Evolutionary conservation across 2,888 invertebrate genomes (phyloP).

Genomic region (Campoplex capitator): DNA sequence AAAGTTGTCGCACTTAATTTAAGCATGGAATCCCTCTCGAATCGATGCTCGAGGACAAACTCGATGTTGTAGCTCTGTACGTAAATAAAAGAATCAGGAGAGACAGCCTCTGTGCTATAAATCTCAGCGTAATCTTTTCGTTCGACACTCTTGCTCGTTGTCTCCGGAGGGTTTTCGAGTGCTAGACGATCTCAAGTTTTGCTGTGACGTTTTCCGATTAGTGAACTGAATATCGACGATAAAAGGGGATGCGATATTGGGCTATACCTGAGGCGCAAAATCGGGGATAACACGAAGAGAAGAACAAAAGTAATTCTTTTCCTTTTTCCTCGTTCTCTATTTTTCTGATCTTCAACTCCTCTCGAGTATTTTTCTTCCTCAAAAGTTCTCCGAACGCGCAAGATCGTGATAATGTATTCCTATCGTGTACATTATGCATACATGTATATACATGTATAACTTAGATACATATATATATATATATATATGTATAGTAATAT

Average conservation of each 20-base stretch:
- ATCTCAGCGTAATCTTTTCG: constrained; percentile 50
- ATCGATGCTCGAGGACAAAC: constrained; percentile 6
- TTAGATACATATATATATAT: background rate
- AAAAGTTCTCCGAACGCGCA: constrained; percentile 23
- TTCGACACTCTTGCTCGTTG: constrained; percentile 55
- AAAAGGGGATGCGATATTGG: background rate
- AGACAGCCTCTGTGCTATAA: constrained; percentile 27
- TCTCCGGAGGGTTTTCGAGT: constrained; percentile 45
- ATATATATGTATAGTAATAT: background rate
- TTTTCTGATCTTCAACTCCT: constrained; percentile 12
- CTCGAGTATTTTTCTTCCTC: background rate
- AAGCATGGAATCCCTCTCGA: constrained; percentile 5
- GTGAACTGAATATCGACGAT: constrained; percentile 54
- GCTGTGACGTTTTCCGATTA: constrained; percentile 55
- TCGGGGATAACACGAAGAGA: background rate
- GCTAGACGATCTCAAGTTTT: constrained; percentile 15
- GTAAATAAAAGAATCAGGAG: constrained; percentile 22
- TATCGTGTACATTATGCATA: constrained; percentile 19
- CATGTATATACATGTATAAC: background rate
- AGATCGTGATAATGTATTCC: constrained; percentile 68
- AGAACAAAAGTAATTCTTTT: constrained; percentile 9
- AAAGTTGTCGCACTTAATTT: constrained; percentile 60
- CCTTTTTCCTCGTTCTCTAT: background rate
- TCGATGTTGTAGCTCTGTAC: constrained; percentile 34
- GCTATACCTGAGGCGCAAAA: background rate